A percentile compares a stretch with the other conserved stretches of the same genome.
These are phyloP conservation scores for Mythimna ferrago DNA, from an alignment of 2,888 invertebrate genomes.

Conservation along the genomic window DNA sequence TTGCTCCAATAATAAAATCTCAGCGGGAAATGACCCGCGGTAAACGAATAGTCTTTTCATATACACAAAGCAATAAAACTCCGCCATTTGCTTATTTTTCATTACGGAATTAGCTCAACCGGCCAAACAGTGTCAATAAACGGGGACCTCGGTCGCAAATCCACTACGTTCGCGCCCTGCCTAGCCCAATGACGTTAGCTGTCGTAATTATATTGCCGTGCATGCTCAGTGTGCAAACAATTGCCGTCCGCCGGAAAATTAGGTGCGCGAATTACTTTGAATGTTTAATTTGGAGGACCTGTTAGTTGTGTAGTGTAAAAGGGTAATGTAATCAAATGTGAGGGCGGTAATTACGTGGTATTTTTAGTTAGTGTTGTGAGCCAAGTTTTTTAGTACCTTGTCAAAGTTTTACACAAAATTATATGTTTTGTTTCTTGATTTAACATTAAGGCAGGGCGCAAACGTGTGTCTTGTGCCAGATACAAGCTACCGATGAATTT, in stretches of 20 bases:
- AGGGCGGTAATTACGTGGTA: slow-evolving; percentile 6
- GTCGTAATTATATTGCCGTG: slow-evolving; percentile 65
- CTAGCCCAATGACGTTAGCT: slow-evolving; percentile 49
- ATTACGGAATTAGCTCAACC: slow-evolving; percentile 45
- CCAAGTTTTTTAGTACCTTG: slow-evolving; percentile 1
- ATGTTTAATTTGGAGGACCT: slow-evolving; percentile 56
- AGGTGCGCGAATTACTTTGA: slow-evolving; percentile 65
- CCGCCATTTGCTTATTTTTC: slow-evolving; percentile 26
- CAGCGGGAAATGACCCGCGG: slow-evolving; percentile 2
- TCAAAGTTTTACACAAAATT: neutral
- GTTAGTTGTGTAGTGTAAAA: slow-evolving; percentile 45
- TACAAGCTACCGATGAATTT: no score
- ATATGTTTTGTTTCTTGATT: no score
- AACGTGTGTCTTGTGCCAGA: no score
- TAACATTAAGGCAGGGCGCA: no score
- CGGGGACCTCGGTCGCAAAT: slow-evolving; percentile 49
- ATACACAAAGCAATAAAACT: slow-evolving; percentile 27
- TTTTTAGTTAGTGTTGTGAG: slow-evolving; percentile 12
- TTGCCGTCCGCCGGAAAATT: slow-evolving; percentile 59
- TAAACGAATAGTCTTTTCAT: slow-evolving; percentile 25
- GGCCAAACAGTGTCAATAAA: slow-evolving; percentile 48
- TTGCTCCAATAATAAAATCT: neutral
- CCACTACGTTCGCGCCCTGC: slow-evolving; percentile 39
- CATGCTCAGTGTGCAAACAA: slow-evolving; percentile 61
- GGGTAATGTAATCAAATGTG: slow-evolving; percentile 43